Evolutionary conservation across 2,888 invertebrate species (phyloP).

Genomic region (Pinctada fucata): DNA sequence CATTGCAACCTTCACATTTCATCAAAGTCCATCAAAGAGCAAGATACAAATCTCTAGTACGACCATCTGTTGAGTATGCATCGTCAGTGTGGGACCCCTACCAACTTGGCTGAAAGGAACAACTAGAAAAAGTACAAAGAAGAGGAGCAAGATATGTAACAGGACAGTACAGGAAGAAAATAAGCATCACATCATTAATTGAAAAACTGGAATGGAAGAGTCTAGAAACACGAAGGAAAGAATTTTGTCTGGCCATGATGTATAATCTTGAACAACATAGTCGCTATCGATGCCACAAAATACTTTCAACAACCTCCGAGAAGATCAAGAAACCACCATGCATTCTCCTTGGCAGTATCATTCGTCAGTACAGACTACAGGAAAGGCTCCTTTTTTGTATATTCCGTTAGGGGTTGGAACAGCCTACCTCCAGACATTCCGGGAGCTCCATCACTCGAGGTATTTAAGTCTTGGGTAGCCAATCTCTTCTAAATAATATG

Average conservation of each 20-base stretch:
- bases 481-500: neutral
- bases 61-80: neutral
- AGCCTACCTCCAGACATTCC: neutral
- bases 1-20: neutral
- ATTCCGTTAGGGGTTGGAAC: neutral
- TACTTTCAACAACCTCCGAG: neutral
- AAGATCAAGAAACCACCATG: slow-evolving; percentile 1
- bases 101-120: neutral
- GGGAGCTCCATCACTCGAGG: neutral
- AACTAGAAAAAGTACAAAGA: neutral
- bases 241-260: neutral
- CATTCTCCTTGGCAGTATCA: neutral
- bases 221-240: neutral
- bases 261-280: neutral
- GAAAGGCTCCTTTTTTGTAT: neutral
- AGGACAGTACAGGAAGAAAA: neutral
- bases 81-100: slow-evolving; percentile 1
- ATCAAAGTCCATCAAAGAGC: neutral
- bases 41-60: neutral
- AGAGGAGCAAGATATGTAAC: neutral
- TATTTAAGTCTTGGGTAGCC: neutral
- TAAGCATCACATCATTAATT: neutral
- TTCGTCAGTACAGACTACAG: neutral
- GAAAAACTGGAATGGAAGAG: neutral
- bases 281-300: neutral